Evolutionary conservation across 2,113 vertebrate species (phyloP), one percentile per base, ranked within the genome.

Genomic region (Oncorhynchus keta): DNA sequence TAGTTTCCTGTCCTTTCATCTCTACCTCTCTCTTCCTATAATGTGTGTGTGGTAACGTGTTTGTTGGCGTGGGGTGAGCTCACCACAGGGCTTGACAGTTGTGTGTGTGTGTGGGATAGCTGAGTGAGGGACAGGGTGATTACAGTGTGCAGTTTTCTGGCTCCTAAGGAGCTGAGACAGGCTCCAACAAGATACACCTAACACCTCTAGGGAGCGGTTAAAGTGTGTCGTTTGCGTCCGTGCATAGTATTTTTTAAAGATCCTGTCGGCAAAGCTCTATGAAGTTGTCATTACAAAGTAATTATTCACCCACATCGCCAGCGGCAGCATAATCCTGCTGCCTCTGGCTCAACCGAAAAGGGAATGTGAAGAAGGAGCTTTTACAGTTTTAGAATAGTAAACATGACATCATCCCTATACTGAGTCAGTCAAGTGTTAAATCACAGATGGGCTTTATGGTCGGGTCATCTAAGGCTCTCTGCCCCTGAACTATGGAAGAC

Each of bases 361-460:
- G 3, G 51, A 55, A 55, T 1, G 12, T 55, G 14, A 62, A 24
- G 59, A 62, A 62, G n/a, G 59, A 62, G 5, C n/a, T 20, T 2
- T 62, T 20, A 61, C 5, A 62, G 59, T 18, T 55, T 18, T 55
- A 62, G 59, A 22, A 22, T 8, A 22, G 59, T 62, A n/a, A n/a
- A 72, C 82, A 75, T 84, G 78, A 85, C 83, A 74, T 86, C 74
- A 72, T 72, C 68, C 72, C 39, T 22, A 5, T 18, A 18, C 14
- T 3, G 61, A 77, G 72, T 68, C 74, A 45, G 79, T 81, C 62
- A 72, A 80, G 75, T 74, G 73, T 82, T 61, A 75, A 45, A 45
- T 82, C 83, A 76, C 86, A 83, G 75, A 77, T 55, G 77, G 28
- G 28, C 3, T 85, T 85, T 83, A 70, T 78, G 76, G 79, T 13